These are phyloP conservation scores for Crioceris asparagi DNA, from an alignment of 2,888 invertebrate species.

Conservation along the genomic window DNA sequence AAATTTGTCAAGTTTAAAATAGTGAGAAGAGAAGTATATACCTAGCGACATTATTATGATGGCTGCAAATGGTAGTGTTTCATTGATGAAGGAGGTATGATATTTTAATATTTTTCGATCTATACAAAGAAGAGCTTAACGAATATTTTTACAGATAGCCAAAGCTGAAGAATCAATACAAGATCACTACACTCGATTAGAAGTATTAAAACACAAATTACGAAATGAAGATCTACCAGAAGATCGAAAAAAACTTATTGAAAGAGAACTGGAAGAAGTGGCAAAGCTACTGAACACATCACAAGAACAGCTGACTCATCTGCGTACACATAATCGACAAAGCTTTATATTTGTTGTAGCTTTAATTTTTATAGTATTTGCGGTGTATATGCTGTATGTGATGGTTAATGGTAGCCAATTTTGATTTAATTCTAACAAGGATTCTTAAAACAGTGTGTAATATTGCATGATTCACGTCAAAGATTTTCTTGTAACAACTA, in stretches of 20 bases:
- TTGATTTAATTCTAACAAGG: too few species aligned
- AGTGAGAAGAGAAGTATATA: too few species aligned
- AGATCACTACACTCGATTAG: constrained; percentile 26
- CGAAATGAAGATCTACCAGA: constrained; percentile 21
- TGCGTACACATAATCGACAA: constrained; percentile 29
- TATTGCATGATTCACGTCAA: too few species aligned
- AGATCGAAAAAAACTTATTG: constrained; percentile 23
- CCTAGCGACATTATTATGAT: too few species aligned
- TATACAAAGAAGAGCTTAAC: too few species aligned
- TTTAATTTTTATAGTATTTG: constrained; percentile 27
- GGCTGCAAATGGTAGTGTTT: too few species aligned
- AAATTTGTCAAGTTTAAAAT: too few species aligned
- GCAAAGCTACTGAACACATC: constrained; percentile 30
- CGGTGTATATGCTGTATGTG: constrained; percentile 29
- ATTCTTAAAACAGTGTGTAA: too few species aligned
- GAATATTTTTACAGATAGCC: constrained; percentile 24
- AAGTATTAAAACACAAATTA: constrained; percentile 28
- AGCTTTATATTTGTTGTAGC: constrained; percentile 28
- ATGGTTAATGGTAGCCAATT: constrained; percentile 10
- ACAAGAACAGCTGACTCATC: constrained; percentile 28
- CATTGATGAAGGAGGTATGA: too few species aligned
- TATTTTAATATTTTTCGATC: too few species aligned
- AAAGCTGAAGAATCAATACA: constrained; percentile 31
- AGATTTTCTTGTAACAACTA: too few species aligned
- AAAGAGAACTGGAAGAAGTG: constrained; percentile 30